A percentile compares a stretch with the other conserved stretches of the same genome.
These are phyloP conservation scores for Alectura lathami DNA, from an alignment of 2,113 vertebrate species.

Conservation along the genomic window DNA sequence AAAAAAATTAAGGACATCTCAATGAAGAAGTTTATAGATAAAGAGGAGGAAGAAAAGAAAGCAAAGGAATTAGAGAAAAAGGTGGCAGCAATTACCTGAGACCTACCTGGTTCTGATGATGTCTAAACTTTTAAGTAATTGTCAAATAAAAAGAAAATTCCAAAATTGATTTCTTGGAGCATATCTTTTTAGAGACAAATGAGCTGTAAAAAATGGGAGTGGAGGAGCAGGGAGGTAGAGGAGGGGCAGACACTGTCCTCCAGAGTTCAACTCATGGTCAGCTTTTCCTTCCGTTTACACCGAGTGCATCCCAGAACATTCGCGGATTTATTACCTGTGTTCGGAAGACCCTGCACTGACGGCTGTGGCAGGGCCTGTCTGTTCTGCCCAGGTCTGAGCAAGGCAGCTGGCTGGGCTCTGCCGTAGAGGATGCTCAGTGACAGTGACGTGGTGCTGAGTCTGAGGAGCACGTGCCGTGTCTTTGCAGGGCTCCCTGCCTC, in stretches of 20 bases:
- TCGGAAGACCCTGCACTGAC: not conserved
- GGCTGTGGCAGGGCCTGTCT: not conserved
- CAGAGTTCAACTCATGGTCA: no score
- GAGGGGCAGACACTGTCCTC: fast-evolving
- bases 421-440: not conserved
- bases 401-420: not conserved
- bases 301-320: fast-evolving
- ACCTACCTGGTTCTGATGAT: constrained; percentile 41
- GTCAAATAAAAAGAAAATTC: not conserved
- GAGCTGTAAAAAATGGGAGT: not conserved
- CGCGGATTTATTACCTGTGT: fast-evolving
- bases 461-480: not conserved
- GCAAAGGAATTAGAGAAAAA: constrained; percentile 68
- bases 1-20: constrained; percentile 61
- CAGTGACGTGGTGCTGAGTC: not conserved
- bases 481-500: not conserved
- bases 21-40: constrained; percentile 67
- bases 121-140: not conserved
- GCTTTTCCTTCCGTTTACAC: no score
- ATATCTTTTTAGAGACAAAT: not conserved
- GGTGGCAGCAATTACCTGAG: constrained; percentile 54
- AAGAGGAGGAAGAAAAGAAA: constrained; percentile 74
- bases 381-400: not conserved
- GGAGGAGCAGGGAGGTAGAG: not conserved
- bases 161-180: not conserved